Evolutionary conservation across 2,113 vertebrate genomes (phyloP), one percentile per base, ranked within the genome.

Genomic region (Pelodiscus sinensis): DNA sequence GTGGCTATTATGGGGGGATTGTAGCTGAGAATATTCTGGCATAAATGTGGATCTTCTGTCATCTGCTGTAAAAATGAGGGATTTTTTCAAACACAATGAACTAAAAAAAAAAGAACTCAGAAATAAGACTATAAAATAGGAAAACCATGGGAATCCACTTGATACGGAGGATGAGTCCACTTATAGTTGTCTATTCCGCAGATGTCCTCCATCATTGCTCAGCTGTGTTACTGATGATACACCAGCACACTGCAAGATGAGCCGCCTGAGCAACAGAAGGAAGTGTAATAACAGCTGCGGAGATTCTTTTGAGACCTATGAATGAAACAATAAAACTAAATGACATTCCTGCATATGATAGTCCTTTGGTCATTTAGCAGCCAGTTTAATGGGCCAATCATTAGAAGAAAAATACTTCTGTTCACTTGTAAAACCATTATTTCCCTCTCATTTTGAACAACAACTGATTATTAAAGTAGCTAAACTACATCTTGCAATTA

Each of bases 271-370:
- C 60, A 27, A 38, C 68, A 35, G 29, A 90, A 24, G 7, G 44
- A 86, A 62, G 24, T 54, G 8, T 51, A 81, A 2, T 78, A 44
- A 44, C 22, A 21, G 90, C 44, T 50, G 54, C 38, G 75, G 8
- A 22, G 9, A 38, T 62, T 56, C 86, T 84, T 92, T 82, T 31
- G 62, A 60, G 78, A 29, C 2, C 2, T 79, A 84, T n/a, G 51
- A 84, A 88, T 68, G 75, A 84, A 90, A 21, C 52, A 81, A 79
- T 81, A 92, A 86, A 93, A 54, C 22, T 75, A 73, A 86, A 75
- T 55, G 54, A 51, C 7, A 50, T 89, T 92, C 89, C 57, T 77
- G 3, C 13, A 79, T 87, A 22, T 13, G 25, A 44, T 21, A 82
- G 75, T 85, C 87, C 58, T 89, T 92, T 90, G 38, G 14, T 71